phyloP scores from a whole-genome alignment of 2,113 vertebrate genomes.

The Ammodytes dubius region DNA sequence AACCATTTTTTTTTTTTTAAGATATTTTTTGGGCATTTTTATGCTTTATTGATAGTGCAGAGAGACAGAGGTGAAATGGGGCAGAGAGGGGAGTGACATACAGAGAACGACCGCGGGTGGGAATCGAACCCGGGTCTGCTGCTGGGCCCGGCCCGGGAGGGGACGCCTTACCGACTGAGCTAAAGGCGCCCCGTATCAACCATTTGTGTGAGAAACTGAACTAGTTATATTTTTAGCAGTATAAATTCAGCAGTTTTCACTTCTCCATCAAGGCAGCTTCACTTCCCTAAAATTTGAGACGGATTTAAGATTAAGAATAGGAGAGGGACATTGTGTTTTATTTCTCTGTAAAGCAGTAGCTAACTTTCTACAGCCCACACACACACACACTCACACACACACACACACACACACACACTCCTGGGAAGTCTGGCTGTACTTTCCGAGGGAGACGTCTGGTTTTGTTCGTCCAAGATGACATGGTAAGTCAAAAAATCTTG shows the following conservation, averaged over 20 bases:
- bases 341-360: conserved; percentile 23
- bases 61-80: too few relatives aligned
- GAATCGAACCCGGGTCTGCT: too few relatives aligned
- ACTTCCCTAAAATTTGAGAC: conserved; percentile 67
- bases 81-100: too few relatives aligned
- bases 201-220: conserved; percentile 43
- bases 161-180: too few relatives aligned
- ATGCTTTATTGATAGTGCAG: too few relatives aligned
- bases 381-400: too few relatives aligned
- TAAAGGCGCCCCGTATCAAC: too few relatives aligned
- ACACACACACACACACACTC: too few relatives aligned
- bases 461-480: conserved; percentile 40
- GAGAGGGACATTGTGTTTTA: conserved; percentile 30
- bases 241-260: conserved; percentile 78
- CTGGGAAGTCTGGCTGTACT: conserved; percentile 10
- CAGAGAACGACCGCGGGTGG: too few relatives aligned
- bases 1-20: too few relatives aligned
- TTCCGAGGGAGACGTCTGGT: conserved; percentile 15
- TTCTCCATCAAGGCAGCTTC: conserved; percentile 65
- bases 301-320: conserved; percentile 4
- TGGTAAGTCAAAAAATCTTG: conserved; percentile 70
- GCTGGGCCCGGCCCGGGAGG: too few relatives aligned
- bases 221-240: conserved; percentile 14
- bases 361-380: neutral
- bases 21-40: too few relatives aligned